Evolutionary conservation across 2,113 vertebrate species (phyloP).

Genomic region (Seriola aureovittata): DNA sequence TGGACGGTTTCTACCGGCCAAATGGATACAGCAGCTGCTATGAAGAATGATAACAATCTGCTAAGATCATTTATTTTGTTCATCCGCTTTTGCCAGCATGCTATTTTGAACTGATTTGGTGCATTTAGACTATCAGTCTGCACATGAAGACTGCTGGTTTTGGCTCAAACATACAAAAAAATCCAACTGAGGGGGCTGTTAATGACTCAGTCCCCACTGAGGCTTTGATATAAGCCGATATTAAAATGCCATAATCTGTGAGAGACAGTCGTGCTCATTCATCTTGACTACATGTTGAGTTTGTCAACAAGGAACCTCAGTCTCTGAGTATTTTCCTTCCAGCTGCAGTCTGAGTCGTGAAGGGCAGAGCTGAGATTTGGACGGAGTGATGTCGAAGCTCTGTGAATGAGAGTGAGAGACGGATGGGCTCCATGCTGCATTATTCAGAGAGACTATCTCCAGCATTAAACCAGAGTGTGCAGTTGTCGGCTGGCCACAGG

Average conservation of each 20-base stretch:
- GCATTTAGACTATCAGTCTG: slow-evolving; percentile 20
- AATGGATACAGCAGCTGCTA: slow-evolving; percentile 54
- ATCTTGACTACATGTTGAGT: slow-evolving; percentile 19
- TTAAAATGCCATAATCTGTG: slow-evolving; percentile 43
- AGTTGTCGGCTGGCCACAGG: slow-evolving; percentile 40
- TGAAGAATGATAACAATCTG: slow-evolving; percentile 54
- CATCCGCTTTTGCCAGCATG: slow-evolving; percentile 22
- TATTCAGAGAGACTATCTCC: slow-evolving; percentile 63
- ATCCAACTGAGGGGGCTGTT: slow-evolving; percentile 28
- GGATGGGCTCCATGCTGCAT: slow-evolving; percentile 43
- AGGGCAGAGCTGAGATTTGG: slow-evolving; percentile 30
- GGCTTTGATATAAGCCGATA: slow-evolving; percentile 40
- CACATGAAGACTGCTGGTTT: slow-evolving; percentile 5
- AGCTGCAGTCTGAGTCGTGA: slow-evolving; percentile 19
- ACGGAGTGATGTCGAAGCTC: slow-evolving; percentile 36
- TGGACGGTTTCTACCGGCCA: slow-evolving; percentile 11
- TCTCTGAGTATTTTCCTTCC: slow-evolving; percentile 9
- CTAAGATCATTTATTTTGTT: slow-evolving; percentile 61
- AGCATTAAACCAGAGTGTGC: slow-evolving; percentile 45
- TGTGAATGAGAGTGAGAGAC: slow-evolving; percentile 34
- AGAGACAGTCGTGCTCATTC: slow-evolving; percentile 7
- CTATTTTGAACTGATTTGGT: slow-evolving; percentile 15
- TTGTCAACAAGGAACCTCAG: slow-evolving; percentile 20
- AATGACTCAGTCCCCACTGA: slow-evolving; percentile 41
- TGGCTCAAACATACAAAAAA: slow-evolving; percentile 25